Evolutionary conservation across 2,797 vertebrate genomes (phyloP).

Genomic region (Varecia variegata): DNA sequence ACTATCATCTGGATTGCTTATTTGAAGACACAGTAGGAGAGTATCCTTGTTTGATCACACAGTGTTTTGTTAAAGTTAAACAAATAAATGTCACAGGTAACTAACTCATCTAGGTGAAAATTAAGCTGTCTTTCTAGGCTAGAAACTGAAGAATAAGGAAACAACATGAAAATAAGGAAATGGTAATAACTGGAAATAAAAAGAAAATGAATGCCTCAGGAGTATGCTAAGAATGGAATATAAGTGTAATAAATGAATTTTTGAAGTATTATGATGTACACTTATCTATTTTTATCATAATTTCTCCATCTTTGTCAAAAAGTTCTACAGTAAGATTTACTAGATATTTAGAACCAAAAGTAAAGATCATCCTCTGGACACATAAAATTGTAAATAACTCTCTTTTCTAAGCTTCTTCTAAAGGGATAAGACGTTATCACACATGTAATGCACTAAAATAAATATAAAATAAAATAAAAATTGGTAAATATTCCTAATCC

Average conservation of each 20-base stretch:
- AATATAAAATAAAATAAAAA: slow-evolving; percentile 1
- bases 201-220: background rate
- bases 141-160: slow-evolving; percentile 28
- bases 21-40: background rate
- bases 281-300: background rate
- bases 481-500: background rate
- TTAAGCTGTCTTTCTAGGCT: background rate
- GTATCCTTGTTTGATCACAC: background rate
- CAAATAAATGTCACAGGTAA: slow-evolving; percentile 3
- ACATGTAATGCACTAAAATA: background rate
- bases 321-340: background rate
- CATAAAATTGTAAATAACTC: background rate
- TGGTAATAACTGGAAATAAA: background rate
- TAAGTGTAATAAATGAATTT: background rate
- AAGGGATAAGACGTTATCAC: background rate
- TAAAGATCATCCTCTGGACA: background rate
- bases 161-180: background rate
- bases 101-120: slow-evolving; percentile 32
- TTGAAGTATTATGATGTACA: background rate
- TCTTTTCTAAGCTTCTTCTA: background rate
- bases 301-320: background rate
- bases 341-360: background rate
- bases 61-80: slow-evolving; percentile 34
- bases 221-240: background rate
- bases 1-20: slow-evolving; percentile 16